Conservation (phyloP, 1,140 invertebrate genomes). For the Nasonia longicornis region DNA sequence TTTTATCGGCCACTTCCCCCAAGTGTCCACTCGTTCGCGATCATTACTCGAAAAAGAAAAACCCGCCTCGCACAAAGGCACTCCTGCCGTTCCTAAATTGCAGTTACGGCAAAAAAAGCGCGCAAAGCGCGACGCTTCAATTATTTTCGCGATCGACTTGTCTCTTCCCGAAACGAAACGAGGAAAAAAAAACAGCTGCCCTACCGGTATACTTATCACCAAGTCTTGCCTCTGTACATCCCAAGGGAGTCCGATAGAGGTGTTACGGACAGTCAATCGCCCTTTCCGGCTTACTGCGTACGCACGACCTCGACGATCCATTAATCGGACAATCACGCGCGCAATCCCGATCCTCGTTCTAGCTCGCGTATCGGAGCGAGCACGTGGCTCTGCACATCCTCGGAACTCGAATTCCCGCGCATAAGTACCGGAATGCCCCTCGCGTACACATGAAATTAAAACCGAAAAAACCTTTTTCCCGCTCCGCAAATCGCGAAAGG, state of each 20-base stretch:
- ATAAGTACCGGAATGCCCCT: no score
- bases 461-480: no score
- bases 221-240: no score
- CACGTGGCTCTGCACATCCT: neutral
- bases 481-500: neutral
- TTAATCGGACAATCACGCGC: constrained; percentile 28
- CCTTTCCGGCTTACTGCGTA: neutral
- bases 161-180: neutral
- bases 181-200: no score
- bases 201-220: no score
- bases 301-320: neutral
- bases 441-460: no score
- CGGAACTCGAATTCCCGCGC: no score
- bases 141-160: constrained; percentile 11
- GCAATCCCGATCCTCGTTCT: neutral
- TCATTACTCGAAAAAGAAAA: constrained; percentile 14
- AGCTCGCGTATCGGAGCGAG: neutral
- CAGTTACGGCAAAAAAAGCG: neutral
- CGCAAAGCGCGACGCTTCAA: neutral
- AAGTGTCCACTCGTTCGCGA: constrained; percentile 11
- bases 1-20: neutral
- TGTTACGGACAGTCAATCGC: neutral
- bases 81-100: neutral
- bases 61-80: neutral
- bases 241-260: no score